Percentiles rank a stretch among this genome's conserved stretches.
Conservation (phyloP, 1,140 invertebrate genomes). For the Physella acuta region DNA sequence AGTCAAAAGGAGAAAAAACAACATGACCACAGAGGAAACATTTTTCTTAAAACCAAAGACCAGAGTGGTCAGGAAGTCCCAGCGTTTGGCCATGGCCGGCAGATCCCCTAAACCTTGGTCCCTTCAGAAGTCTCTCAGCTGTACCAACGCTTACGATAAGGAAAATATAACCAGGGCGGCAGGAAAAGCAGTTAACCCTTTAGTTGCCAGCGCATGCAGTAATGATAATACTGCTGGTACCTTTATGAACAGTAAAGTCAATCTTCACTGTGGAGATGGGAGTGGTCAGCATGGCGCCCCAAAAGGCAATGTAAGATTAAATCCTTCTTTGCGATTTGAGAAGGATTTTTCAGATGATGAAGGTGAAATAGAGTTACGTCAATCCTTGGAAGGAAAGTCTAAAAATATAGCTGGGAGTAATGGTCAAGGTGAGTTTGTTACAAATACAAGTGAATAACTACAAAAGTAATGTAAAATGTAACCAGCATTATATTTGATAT, state of each 20-base stretch:
- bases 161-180: too few relatives aligned
- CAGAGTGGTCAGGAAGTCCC: neutral
- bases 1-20: too few relatives aligned
- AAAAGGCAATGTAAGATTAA: too few relatives aligned
- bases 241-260: too few relatives aligned
- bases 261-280: neutral
- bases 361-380: neutral
- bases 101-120: neutral
- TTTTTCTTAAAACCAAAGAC: too few relatives aligned
- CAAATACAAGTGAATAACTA: neutral
- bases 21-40: too few relatives aligned
- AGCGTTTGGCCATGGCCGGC: neutral
- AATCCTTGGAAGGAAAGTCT: neutral
- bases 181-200: too few relatives aligned
- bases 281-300: neutral
- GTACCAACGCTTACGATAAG: neutral
- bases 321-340: too few relatives aligned
- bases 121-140: constrained; percentile 6
- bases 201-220: too few relatives aligned
- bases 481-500: too few relatives aligned
- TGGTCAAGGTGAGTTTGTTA: neutral
- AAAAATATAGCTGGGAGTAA: neutral
- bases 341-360: neutral
- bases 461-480: neutral
- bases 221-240: too few relatives aligned